These are phyloP conservation scores for Apogon hyalosoma DNA, from an alignment of 2,797 vertebrate species.

Conservation along the genomic window DNA sequence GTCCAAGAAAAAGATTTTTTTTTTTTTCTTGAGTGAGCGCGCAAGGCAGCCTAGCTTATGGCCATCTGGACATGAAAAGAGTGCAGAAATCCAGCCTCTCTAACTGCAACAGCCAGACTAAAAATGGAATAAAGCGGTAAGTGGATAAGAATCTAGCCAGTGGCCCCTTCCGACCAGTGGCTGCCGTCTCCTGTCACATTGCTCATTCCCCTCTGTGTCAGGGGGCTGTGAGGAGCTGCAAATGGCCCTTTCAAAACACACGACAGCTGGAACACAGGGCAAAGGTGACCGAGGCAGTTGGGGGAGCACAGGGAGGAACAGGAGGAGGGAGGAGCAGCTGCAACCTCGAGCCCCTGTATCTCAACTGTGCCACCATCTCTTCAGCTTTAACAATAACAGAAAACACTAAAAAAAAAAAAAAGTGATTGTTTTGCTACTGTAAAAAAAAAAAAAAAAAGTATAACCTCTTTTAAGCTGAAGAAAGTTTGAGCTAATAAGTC, in stretches of 20 bases:
- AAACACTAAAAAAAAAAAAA: conserved; percentile 2
- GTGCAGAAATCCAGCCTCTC: conserved; percentile 39
- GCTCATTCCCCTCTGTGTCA: conserved; percentile 81
- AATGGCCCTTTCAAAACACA: conserved; percentile 87
- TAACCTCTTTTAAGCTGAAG: conserved; percentile 6
- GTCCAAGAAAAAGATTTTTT: conserved; percentile 17
- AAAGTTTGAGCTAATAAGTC: conserved; percentile 40
- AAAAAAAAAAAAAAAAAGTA: neutral
- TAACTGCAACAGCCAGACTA: conserved; percentile 65
- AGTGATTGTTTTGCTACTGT: neutral
- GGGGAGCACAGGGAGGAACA: conserved; percentile 74
- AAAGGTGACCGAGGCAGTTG: conserved; percentile 88
- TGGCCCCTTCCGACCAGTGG: conserved; percentile 75
- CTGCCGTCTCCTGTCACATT: conserved; percentile 79
- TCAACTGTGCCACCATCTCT: conserved; percentile 65
- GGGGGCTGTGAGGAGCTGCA: conserved; percentile 80
- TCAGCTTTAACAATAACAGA: conserved; percentile 64
- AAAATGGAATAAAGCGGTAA: conserved; percentile 81
- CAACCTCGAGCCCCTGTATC: conserved; percentile 75
- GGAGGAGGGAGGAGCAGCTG: conserved; percentile 82
- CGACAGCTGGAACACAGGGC: conserved; percentile 88
- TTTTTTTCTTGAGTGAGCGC: conserved; percentile 33
- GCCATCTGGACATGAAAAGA: conserved; percentile 53
- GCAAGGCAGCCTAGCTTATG: conserved; percentile 18
- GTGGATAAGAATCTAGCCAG: conserved; percentile 79